Conservation (phyloP, 2,888 invertebrate genomes). For the Nasonia oneida region DNA sequence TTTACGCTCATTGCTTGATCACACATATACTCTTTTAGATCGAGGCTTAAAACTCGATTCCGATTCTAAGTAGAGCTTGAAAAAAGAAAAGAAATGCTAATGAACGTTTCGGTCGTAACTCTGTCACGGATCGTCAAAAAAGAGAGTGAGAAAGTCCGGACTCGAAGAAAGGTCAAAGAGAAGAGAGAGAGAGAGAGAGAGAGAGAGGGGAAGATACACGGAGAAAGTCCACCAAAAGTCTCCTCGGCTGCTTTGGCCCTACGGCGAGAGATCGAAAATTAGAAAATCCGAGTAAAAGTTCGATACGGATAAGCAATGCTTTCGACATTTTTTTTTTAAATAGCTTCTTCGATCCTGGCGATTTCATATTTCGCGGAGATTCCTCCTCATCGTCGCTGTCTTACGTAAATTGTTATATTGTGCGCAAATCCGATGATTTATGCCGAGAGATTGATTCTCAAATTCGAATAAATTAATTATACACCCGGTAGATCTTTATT, state of each 20-base stretch:
- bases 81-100: constrained; percentile 7
- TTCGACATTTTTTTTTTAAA: not conserved
- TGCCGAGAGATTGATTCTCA: not conserved
- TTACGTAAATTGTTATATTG: not conserved
- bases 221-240: constrained; percentile 19
- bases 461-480: too few species aligned
- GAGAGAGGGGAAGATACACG: not conserved
- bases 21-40: not conserved
- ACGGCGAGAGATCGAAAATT: constrained; percentile 8
- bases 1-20: not conserved
- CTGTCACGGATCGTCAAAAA: constrained; percentile 25
- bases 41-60: not conserved
- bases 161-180: not conserved
- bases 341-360: too few species aligned
- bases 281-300: constrained; percentile 53
- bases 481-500: too few species aligned
- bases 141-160: constrained; percentile 61
- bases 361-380: too few species aligned
- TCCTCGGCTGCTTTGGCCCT: constrained; percentile 15
- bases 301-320: constrained; percentile 6
- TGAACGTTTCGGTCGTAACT: not conserved
- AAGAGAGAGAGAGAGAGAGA: not conserved
- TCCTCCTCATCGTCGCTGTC: too few species aligned
- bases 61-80: not conserved
- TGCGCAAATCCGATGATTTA: not conserved